A percentile compares a stretch with the other conserved stretches of the same genome.
These are phyloP conservation scores for Myotis yumanensis DNA, from an alignment of 2,113 vertebrate genomes.

Conservation along the genomic window DNA sequence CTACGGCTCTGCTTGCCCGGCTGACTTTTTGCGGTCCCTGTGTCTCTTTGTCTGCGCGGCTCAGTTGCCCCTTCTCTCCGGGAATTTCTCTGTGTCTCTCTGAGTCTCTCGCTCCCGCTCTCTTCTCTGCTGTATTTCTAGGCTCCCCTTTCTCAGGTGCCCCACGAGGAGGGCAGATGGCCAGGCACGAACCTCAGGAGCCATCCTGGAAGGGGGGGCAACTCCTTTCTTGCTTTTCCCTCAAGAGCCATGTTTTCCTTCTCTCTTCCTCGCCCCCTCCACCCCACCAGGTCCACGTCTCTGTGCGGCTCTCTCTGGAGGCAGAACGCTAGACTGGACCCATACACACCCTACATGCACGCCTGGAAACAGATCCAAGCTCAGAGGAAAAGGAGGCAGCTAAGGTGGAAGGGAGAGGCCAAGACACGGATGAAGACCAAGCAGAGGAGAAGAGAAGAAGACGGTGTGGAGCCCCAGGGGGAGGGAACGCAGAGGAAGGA, in stretches of 20 bases:
- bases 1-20: not conserved
- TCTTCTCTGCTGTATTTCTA: not conserved
- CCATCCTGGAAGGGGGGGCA: not conserved
- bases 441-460: not conserved
- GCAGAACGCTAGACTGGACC: conserved; percentile 13
- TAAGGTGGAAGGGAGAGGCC: not conserved
- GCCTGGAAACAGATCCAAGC: not conserved
- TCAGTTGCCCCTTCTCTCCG: not conserved
- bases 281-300: not conserved
- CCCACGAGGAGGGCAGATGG: not conserved
- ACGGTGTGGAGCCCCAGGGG: not conserved
- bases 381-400: not conserved
- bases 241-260: not conserved
- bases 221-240: not conserved
- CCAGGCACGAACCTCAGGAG: not conserved
- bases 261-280: not conserved
- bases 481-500: not conserved
- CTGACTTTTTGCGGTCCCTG: not conserved
- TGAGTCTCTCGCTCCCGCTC: not conserved
- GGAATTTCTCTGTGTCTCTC: not conserved
- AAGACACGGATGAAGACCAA: not conserved
- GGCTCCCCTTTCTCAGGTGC: not conserved
- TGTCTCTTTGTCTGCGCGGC: not conserved
- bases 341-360: not conserved
- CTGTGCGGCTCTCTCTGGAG: not conserved